Conservation (phyloP, 2,888 invertebrate species). For the Aphidius colemani region DNA sequence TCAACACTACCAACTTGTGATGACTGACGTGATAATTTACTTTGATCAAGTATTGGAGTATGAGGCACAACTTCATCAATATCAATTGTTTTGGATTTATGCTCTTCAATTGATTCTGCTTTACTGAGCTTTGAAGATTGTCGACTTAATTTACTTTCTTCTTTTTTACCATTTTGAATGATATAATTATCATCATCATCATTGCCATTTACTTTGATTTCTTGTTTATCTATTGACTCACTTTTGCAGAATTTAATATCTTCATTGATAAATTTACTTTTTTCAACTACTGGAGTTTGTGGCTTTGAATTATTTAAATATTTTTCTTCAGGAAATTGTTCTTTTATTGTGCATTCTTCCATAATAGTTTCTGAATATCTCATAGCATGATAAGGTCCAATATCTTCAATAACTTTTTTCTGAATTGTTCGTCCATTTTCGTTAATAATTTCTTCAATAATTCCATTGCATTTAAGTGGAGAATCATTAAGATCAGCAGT, state of each 20-base stretch:
- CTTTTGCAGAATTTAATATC: slow-evolving; percentile 13
- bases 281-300: slow-evolving; percentile 16
- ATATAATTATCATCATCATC: slow-evolving; percentile 10
- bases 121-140: slow-evolving; percentile 33
- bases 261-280: slow-evolving; percentile 9
- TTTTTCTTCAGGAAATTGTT: slow-evolving; percentile 46
- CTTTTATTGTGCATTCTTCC: slow-evolving; percentile 64
- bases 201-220: slow-evolving; percentile 6
- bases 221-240: slow-evolving; percentile 17
- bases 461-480: slow-evolving; percentile 38
- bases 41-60: slow-evolving; percentile 24
- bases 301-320: slow-evolving; percentile 16
- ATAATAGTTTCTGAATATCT: slow-evolving; percentile 50
- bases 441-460: slow-evolving; percentile 39
- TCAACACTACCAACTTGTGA: slow-evolving; percentile 34
- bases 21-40: slow-evolving; percentile 36
- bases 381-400: slow-evolving; percentile 38
- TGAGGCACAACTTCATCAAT: slow-evolving; percentile 30
- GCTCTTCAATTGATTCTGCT: slow-evolving; percentile 30
- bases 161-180: slow-evolving; percentile 25
- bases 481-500: slow-evolving; percentile 38
- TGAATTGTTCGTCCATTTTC: slow-evolving; percentile 37
- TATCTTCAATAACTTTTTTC: slow-evolving; percentile 40
- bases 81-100: slow-evolving; percentile 29
- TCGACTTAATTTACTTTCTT: slow-evolving; percentile 35